Evolutionary conservation across 2,888 invertebrate species (phyloP), one percentile per base, ranked within the genome.

Genomic region (Tipula lateralis): DNA sequence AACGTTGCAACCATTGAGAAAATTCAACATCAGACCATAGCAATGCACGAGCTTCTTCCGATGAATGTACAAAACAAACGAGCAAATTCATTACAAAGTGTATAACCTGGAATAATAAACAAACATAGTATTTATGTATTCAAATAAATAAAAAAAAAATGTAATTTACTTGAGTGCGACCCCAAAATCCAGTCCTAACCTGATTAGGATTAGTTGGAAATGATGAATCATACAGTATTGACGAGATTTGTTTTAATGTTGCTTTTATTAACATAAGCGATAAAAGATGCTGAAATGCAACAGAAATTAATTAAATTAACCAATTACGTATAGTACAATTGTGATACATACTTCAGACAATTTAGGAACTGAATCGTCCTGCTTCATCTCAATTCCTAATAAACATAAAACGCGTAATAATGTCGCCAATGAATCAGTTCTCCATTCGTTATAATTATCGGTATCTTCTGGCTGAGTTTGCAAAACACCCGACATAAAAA

Each of bases 101-200:
- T 19, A 98, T 95, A 85, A 97, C 34, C 83, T 83, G 36, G 34
- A 83, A 83, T 30, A 30, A 94, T 93, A 93, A 86, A 29, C 85
- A 84, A 85, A 66, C n/a, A 83, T 29, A 84, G 12, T 32, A 44
- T 44, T n/a, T 44, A n/a, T 44, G n/a, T 44, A 13, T 44, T n/a
- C 39, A 13, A 3, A 13, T 44, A n/a, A n/a, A n/a, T 44, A 13
- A n/a, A n/a, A 44, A 16, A 50, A 66, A 66, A 2, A 4, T 50
- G 6, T 24, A 34, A 16, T 34, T 34, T 83, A 83, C 95, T 90
- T 97, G 97, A 0, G 97, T 96, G 86, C 97, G 92, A 1, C 97
- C 97, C 95, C 97, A 97, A 87, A 97, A 95, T 5, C 97, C 97
- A 85, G 97, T 97, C 89, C 97, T 96, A 88, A 97, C 96, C 86